Evolutionary conservation across 2,888 invertebrate genomes (phyloP).

Genomic region (Merodon equestris): DNA sequence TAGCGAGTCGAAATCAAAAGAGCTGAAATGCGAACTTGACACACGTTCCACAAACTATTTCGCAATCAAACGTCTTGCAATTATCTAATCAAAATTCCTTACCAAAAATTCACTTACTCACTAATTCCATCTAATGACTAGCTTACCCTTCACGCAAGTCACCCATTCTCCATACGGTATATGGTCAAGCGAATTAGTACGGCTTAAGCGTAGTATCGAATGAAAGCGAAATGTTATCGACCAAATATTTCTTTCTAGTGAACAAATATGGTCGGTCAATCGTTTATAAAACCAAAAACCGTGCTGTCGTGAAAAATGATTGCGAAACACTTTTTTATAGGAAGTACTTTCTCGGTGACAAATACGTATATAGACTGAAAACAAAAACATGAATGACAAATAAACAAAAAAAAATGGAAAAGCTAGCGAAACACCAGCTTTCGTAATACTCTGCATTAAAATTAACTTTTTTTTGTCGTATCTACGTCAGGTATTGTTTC

Average conservation of each 20-base stretch:
- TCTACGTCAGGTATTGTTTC: not conserved
- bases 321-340: constrained; percentile 47
- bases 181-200: too few species aligned
- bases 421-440: constrained; percentile 38
- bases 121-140: not conserved
- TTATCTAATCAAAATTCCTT: not conserved
- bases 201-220: too few species aligned
- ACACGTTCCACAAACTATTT: not conserved
- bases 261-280: constrained; percentile 57
- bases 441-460: constrained; percentile 48
- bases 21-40: constrained; percentile 36
- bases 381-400: constrained; percentile 22
- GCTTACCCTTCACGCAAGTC: too few species aligned
- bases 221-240: not conserved
- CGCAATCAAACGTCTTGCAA: not conserved
- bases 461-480: too few species aligned
- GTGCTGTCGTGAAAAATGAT: constrained; percentile 37
- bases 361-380: constrained; percentile 9
- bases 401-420: constrained; percentile 16
- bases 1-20: constrained; percentile 15
- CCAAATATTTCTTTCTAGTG: constrained; percentile 21
- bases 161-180: too few species aligned
- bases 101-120: not conserved
- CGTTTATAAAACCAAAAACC: constrained; percentile 58
- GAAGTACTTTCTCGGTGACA: constrained; percentile 63